phyloP scores from a whole-genome alignment of 1,140 invertebrate species.

The Cherax destructor region DNA sequence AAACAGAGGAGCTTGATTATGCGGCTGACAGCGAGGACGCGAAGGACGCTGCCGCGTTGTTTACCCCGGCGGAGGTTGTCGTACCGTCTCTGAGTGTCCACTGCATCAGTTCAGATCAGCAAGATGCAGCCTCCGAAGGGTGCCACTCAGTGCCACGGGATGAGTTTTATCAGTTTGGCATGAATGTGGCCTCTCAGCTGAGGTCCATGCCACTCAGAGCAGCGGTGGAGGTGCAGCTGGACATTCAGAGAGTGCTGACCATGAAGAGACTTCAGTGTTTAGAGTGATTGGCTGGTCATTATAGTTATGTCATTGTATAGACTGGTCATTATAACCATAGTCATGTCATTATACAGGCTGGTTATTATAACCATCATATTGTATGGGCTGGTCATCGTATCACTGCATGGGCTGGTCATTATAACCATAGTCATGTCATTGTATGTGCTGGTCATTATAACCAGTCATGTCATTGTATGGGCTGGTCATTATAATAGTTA shows the following conservation, averaged over 20 bases:
- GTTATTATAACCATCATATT: no score
- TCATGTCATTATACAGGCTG: no score
- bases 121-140: neutral
- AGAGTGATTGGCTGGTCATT: neutral
- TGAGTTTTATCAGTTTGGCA: constrained; percentile 4
- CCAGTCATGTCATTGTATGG: no score
- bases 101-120: neutral
- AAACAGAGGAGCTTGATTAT: neutral
- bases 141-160: neutral
- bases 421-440: no score
- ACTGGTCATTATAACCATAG: no score
- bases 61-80: neutral
- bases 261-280: neutral
- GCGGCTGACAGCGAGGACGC: neutral
- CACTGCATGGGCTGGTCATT: no score
- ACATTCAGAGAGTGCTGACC: constrained; percentile 14
- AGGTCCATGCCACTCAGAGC: neutral
- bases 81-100: neutral
- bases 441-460: no score
- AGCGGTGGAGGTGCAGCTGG: constrained; percentile 5
- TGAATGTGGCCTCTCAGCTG: constrained; percentile 8
- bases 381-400: no score
- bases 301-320: no score
- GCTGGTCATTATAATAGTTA: no score
- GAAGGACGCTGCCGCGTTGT: neutral